Percentiles rank a stretch among this genome's conserved stretches.
These are phyloP conservation scores for Holothuria leucospilota DNA, from an alignment of 53 echinoderm and acorn worm genomes.

Conservation along the genomic window DNA sequence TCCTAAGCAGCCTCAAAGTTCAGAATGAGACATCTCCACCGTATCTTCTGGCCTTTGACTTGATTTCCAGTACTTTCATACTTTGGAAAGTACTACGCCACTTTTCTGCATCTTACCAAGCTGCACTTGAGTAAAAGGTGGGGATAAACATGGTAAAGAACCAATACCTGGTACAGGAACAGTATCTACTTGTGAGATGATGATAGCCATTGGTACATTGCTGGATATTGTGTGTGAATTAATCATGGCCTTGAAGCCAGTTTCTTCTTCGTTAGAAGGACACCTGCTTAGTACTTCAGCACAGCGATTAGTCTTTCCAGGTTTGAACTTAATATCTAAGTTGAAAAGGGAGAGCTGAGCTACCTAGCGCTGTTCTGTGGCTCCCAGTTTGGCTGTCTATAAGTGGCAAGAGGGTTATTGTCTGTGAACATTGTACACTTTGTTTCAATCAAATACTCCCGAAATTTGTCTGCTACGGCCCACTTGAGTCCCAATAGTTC, in stretches of 20 bases:
- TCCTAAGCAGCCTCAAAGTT: constrained; percentile 26
- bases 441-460: not conserved
- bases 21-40: constrained; percentile 3
- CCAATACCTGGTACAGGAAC: constrained; percentile 45
- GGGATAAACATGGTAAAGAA: too few species aligned
- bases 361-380: too few species aligned
- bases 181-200: too few species aligned
- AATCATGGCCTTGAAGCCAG: too few species aligned
- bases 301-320: constrained; percentile 43
- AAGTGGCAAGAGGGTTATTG: constrained; percentile 43
- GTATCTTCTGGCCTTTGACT: constrained; percentile 45
- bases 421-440: not conserved
- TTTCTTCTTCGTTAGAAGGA: constrained; percentile 2
- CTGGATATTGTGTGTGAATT: not conserved
- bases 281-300: constrained; percentile 54
- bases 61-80: constrained; percentile 23
- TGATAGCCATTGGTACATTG: not conserved
- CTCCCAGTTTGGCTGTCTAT: not conserved
- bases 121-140: constrained; percentile 53
- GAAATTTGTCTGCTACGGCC: constrained; percentile 40
- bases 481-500: constrained; percentile 24
- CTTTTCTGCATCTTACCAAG: constrained; percentile 51
- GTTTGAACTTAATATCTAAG: too few species aligned
- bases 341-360: too few species aligned
- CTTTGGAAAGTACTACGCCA: constrained; percentile 48